Evolutionary conservation across 2,888 invertebrate genomes (phyloP), one percentile per base, ranked within the genome.

Genomic region (Caenorhabditis afra): DNA sequence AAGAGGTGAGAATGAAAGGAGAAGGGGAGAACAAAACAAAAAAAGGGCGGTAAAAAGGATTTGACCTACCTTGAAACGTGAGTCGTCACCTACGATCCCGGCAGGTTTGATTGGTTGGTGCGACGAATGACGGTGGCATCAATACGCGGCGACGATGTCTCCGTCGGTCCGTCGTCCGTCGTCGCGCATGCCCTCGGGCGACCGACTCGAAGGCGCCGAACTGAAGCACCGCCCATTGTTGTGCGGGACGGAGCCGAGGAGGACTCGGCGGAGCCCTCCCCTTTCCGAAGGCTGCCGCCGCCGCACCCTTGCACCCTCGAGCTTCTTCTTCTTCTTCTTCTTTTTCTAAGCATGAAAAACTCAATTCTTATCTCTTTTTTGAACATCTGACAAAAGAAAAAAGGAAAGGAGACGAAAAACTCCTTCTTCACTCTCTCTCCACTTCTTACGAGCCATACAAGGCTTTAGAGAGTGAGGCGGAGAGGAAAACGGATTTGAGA

Each of bases 151-250:
- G 71, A 57, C 71, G 71, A 58, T 57, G 57, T 57, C 64, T 41
- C 5, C 45, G 68, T 50, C 70, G 57, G 41, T 41, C 41, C 7
- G 41, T 20, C 50, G 39, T 29, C 64, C 65, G 59, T 49, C 61
- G 75, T 67, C 76, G 61, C 59, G 47, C 67, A 70, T 70, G 71
- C 77, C 77, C 77, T 78, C 58, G 53, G 77, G 77, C 77, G 57
- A 70, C 76, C 62, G 62, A 67, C 68, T 68, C 64, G 64, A 58
- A 73, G 64, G 64, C 73, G 64, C 61, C 76, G 66, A 75, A 66
- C 75, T 49, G 67, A 76, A 76, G 68, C 76, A 67, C 67, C 76
- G 76, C 76, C 76, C 67, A 76, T 76, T 76, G 67, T 76, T 70
- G 59, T 76, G 53, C 52, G 52, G 68, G n/a, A n/a, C 59, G 45